Base-by-base conservation (phyloP, 2,888 invertebrate genomes). In the Bhutanitis thaidina region DNA sequence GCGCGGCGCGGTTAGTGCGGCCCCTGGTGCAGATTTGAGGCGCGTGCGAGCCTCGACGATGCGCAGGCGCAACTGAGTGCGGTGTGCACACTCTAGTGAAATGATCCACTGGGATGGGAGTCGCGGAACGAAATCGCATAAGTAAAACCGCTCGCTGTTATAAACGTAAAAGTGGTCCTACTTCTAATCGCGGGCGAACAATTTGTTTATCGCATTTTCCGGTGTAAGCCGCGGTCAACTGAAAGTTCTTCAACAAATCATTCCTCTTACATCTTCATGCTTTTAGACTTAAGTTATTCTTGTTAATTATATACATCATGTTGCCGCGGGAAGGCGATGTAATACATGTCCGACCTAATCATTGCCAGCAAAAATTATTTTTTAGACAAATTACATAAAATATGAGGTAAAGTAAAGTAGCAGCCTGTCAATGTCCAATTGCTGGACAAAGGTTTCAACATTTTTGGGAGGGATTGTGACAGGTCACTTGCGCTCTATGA, bases 21-120 rank as follows among this genome's bases (percentile, higher is more conserved):
- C 27, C 73, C 71, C 69, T 2, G 64, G 63, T 61, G 67, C 71
- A 70, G 71, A 69, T 34, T 47, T 36, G 50, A 35, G 45, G 54
- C 58, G 59, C 70, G 73, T 71, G 67, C 74, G 72, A 61, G 62
- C 73, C 61, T 50, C 52, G 57, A 64, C 58, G 65, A 48, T 62
- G 75, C 79, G 74, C 73, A 65, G 62, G 63, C 68, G 72, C 74
- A 67, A 80, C 81, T 80, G 77, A 68, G 55, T 60, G 52, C 55
- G n/a, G 16, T 14, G 55, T 39, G 25, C 27, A 12, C 25, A 16
- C 69, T 64, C 61, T 67, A 70, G 74, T 65, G 74, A 74, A 77
- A 74, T 68, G 74, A 68, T 69, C 66, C 60, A 59, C 62, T 27
- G 37, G 41, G 43, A 43, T 47, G 45, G 48, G 43, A 46, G 16